Base-by-base conservation (phyloP, 2,888 invertebrate species). In the Prenolepis imparis region DNA sequence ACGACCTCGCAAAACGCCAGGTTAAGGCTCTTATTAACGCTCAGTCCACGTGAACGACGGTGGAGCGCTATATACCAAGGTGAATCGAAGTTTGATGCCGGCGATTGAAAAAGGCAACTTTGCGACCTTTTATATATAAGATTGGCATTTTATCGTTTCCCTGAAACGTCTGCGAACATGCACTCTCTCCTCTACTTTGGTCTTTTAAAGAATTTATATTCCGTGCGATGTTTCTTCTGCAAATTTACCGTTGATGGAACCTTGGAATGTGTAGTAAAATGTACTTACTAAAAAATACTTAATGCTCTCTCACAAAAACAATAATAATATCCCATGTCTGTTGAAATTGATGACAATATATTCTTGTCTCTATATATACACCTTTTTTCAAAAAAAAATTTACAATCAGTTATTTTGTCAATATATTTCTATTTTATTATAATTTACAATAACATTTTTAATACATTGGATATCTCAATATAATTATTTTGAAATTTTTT, bases 21-120 rank as follows among this genome's bases (percentile, higher is more conserved):
- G 68, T 44, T 57, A 32, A 55, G 39, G 5, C 28, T 70, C 78
- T 72, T 80, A 59, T 80, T 80, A 70, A 78, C 41, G 77, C 55
- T 77, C 39, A 24, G 36, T 36, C 12, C 11, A 41, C n/a, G 63
- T 36, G 21, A 70, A 70, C 68, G 52, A 52, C 18, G n/a, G 52
- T 28, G 32, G 11, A 41, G 28, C n/a, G 41, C 28, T 28, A 68
- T 28, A 68, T 77, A 57, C 36, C 24, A 24, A 32, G 41, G 41
- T 78, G 59, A 57, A 59, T 70, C 24, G 21, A 80, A 44, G 59
- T 70, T 70, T 70, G 70, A 78, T 57, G 32, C 11, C 18, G 6
- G 28, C 41, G 57, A 80, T 72, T 68, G 70, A 18, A 32, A 44
- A 32, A 52, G 55, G n/a, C 55, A 55, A 28, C 41, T 44, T 68